Base-by-base conservation (phyloP, 2,113 vertebrate species). In the Pongo pygmaeus region DNA sequence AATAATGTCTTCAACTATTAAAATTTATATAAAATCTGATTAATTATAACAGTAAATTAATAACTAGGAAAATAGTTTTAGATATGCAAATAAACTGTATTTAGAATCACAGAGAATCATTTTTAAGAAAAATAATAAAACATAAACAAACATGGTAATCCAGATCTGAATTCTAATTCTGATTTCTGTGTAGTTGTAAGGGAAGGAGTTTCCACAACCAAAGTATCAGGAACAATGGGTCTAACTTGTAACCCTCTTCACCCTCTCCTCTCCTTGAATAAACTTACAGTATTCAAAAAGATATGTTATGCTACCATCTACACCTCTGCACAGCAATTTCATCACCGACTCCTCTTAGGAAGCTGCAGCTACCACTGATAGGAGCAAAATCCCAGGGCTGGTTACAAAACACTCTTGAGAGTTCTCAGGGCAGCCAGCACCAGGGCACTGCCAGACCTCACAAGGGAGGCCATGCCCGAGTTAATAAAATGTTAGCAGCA, bases 91-190 rank as follows among this genome's bases (percentile, higher is more conserved):
- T 84, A 14, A n/a, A 75, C 32, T 84, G 0, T 38, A 46, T 48
- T 84, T 5, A 84, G 52, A 83, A 83, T 78, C 57, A 67, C 32
- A 83, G 38, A 86, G 95, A 89, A 86, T 5, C 14, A 46, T 9
- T 43, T 81, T 38, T 78, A 55, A 85, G 89, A 79, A 67, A 94
- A 91, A 50, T 0, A 52, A 40, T 72, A 35, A 75, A 81, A 40
- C 4, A 52, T 83, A 94, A 40, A 85, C 25, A 46, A 57, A 40
- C 17, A 81, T 23, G 4, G 5, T 50, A 32, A 77, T 7, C 6
- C 12, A 46, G 22, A 16, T 27, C 25, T 35, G 84, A 90, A 78
- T 59, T 77, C 50, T 22, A 87, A n/a, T 35, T 85, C 48, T 91
- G 72, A 61, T 75, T 67, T 75, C 40, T 10, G 2, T 46, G 9